Evolutionary conservation across 2,113 vertebrate genomes (phyloP).

Genomic region (Myiozetetes cayanensis): DNA sequence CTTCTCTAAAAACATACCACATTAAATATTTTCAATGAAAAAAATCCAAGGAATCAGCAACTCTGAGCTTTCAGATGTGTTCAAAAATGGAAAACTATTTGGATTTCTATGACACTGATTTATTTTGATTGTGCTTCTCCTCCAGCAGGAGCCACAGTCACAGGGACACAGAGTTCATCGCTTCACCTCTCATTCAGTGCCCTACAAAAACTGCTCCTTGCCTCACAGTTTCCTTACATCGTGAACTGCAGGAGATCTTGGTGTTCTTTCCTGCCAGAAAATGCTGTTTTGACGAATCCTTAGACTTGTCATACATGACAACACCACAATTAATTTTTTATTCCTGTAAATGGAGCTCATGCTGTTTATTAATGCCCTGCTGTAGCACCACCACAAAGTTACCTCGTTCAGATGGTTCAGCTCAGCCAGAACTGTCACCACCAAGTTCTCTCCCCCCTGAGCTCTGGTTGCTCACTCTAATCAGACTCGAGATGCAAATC

Average conservation of each 20-base stretch:
- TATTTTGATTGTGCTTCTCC: not conserved
- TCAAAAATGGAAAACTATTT: not conserved
- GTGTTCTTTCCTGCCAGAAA: not conserved
- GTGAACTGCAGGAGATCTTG: not conserved
- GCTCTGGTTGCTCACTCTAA: not conserved
- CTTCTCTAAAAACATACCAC: not conserved
- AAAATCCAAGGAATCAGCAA: not conserved
- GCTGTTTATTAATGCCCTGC: not conserved
- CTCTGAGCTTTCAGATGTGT: not conserved
- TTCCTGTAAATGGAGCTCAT: not conserved
- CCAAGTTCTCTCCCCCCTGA: not conserved
- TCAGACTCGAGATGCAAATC: not conserved
- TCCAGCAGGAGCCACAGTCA: not conserved
- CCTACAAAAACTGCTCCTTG: not conserved
- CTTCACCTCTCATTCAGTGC: not conserved
- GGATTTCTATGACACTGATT: not conserved
- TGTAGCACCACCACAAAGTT: not conserved
- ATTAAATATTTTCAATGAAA: not conserved
- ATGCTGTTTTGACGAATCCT: not conserved
- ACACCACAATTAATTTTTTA: not conserved
- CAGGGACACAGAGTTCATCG: not conserved
- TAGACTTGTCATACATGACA: not conserved
- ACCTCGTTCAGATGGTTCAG: not conserved
- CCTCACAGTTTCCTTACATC: not conserved
- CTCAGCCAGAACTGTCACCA: not conserved